These are phyloP conservation scores for Phrynocephalus forsythii DNA, from an alignment of 2,797 vertebrate genomes.

Conservation along the genomic window DNA sequence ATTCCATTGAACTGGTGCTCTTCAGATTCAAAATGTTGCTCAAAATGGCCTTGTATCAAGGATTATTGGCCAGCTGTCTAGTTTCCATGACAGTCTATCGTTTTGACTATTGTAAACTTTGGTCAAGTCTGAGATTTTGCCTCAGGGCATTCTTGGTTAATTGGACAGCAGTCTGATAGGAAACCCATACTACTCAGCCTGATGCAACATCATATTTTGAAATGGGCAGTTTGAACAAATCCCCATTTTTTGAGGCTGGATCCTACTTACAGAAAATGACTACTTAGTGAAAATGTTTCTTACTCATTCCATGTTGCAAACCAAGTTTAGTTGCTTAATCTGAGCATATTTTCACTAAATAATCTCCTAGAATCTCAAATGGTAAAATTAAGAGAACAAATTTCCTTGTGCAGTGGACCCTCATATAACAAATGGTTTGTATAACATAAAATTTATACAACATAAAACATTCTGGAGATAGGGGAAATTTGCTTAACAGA, in stretches of 20 bases:
- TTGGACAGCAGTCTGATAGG: not conserved
- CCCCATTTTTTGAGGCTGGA: not conserved
- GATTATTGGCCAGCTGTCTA: not conserved
- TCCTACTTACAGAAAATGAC: constrained; percentile 6
- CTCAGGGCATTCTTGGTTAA: not conserved
- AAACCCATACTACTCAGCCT: not conserved
- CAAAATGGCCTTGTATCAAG: not conserved
- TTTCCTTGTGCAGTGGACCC: too few species aligned
- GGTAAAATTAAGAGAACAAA: not conserved
- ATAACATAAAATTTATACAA: too few species aligned
- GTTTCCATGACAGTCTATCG: not conserved
- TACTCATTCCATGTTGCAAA: not conserved
- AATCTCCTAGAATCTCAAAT: not conserved
- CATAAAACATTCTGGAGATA: too few species aligned
- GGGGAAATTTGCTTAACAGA: too few species aligned
- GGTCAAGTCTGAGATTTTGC: not conserved
- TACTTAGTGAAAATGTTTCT: not conserved
- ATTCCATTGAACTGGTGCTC: too few species aligned
- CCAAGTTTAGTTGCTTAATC: not conserved
- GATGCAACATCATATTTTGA: not conserved
- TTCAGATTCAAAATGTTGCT: not conserved
- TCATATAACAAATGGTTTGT: too few species aligned
- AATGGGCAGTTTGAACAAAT: not conserved
- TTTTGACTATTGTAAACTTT: not conserved
- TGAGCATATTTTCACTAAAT: not conserved